A percentile compares a stretch with the other conserved stretches of the same genome.
Evolutionary conservation across 2,888 invertebrate genomes (phyloP).

Genomic region (Nephrotoma flavescens): DNA sequence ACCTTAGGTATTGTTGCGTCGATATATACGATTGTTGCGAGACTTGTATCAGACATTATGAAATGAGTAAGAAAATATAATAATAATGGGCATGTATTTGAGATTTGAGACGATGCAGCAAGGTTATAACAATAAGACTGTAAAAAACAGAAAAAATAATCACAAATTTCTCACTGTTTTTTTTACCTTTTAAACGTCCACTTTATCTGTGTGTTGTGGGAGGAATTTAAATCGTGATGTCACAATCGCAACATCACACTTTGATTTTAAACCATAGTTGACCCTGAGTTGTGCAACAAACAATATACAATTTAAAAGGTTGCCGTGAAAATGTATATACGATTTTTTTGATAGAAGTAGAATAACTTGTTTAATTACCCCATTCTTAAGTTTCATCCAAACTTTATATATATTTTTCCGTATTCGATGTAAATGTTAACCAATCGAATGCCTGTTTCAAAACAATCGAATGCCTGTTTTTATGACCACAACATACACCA

Average conservation of each 20-base stretch:
- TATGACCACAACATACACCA: neutral
- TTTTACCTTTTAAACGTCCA: neutral
- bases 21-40: neutral
- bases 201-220: neutral
- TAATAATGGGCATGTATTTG: neutral
- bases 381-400: too few relatives aligned
- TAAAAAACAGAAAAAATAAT: neutral
- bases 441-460: neutral
- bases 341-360: neutral
- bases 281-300: neutral
- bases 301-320: neutral
- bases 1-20: neutral
- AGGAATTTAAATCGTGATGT: neutral
- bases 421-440: too few relatives aligned
- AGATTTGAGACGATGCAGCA: neutral
- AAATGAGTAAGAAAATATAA: neutral
- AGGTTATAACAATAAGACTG: neutral
- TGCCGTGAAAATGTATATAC: neutral
- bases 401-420: too few relatives aligned
- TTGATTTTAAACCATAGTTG: neutral
- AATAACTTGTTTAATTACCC: too few relatives aligned
- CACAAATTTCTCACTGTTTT: neutral
- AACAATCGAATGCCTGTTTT: neutral
- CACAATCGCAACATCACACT: neutral
- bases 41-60: neutral